Evolutionary conservation across 2,797 vertebrate species (phyloP).

Genomic region (Helicolenus hilgendorfi): DNA sequence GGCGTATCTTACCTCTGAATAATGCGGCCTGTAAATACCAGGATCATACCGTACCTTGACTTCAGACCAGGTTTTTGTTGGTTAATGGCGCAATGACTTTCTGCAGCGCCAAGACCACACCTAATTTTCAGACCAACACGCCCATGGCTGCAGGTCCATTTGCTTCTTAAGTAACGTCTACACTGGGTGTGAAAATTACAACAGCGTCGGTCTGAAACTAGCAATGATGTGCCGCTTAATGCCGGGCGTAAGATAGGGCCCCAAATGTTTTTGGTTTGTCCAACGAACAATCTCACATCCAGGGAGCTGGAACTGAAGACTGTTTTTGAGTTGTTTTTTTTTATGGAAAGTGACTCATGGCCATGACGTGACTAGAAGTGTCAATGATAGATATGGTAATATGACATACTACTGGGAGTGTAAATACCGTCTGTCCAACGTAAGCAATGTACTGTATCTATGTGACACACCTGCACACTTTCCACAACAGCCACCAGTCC

Average conservation of each 20-base stretch:
- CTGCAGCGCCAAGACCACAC: not conserved
- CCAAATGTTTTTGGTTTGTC: not conserved
- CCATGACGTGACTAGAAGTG: not conserved
- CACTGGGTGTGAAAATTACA: not conserved
- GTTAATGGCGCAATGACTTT: not conserved
- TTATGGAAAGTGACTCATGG: not conserved
- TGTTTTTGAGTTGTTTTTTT: not conserved
- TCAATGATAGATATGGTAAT: not conserved
- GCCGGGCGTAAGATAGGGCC: no score
- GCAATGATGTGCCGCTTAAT: not conserved
- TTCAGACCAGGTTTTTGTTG: not conserved
- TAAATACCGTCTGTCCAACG: not conserved
- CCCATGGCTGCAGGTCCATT: no score
- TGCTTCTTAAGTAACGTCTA: not conserved
- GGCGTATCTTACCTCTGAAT: not conserved
- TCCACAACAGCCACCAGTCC: not conserved
- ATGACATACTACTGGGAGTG: not conserved
- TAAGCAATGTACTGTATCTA: not conserved
- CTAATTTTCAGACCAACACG: not conserved
- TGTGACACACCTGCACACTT: slow-evolving; percentile 6
- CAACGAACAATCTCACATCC: not conserved
- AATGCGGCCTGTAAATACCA: not conserved
- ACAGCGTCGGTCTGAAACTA: not conserved
- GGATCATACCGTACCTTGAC: not conserved
- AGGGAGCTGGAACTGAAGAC: not conserved